Conservation (phyloP, 2,797 vertebrate genomes). For the Chelonia mydas region DNA sequence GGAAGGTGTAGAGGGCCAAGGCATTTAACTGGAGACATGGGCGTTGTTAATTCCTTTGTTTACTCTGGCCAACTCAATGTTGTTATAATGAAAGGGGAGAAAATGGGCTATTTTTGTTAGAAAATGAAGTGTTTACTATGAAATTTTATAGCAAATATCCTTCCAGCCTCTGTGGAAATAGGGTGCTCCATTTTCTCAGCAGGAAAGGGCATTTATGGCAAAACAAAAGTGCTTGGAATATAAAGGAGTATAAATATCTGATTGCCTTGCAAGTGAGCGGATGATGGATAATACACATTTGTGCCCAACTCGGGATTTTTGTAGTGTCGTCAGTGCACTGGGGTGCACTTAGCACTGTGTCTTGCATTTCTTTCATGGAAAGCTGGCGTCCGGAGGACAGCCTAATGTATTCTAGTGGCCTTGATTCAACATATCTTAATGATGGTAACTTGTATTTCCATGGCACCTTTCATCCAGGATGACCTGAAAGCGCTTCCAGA, state of each 20-base stretch:
- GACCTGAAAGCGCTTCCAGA: neutral
- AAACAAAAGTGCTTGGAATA: neutral
- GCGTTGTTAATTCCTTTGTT: constrained; percentile 49
- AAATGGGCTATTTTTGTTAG: neutral
- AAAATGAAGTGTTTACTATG: neutral
- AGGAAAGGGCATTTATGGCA: neutral
- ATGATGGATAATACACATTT: constrained; percentile 18
- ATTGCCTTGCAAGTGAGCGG: constrained; percentile 22
- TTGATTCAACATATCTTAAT: neutral
- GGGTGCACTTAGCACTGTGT: neutral
- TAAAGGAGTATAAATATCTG: neutral
- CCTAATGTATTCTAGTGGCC: neutral
- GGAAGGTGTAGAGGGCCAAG: constrained; percentile 49
- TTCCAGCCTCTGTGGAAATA: accelerated
- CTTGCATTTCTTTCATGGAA: neutral
- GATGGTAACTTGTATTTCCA: neutral
- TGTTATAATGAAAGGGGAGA: constrained; percentile 50
- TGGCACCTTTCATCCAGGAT: neutral
- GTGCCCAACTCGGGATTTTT: neutral
- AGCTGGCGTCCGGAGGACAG: neutral
- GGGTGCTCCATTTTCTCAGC: neutral
- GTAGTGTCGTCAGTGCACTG: neutral
- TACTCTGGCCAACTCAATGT: constrained; percentile 44
- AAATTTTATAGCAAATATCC: neutral
- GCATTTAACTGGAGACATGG: constrained; percentile 62